Evolutionary conservation across 1,140 invertebrate species (phyloP).

Genomic region (Augochlora pura): DNA sequence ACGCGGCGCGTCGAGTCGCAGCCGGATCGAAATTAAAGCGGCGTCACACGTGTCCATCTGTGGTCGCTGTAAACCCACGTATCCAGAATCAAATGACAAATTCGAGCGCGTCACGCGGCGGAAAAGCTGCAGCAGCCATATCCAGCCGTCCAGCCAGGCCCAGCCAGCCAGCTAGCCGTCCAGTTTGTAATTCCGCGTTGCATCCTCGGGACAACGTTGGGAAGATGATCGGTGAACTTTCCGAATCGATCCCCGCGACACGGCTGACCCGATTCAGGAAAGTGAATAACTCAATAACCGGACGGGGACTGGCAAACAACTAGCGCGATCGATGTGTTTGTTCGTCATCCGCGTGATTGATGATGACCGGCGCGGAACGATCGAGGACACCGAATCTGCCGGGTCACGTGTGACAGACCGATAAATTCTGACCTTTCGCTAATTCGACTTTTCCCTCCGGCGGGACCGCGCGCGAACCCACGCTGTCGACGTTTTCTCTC

Average conservation of each 20-base stretch:
- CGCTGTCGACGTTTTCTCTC: background rate
- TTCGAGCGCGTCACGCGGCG: background rate
- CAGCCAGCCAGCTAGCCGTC: too few relatives aligned
- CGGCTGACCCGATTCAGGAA: constrained; percentile 53
- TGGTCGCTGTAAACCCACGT: background rate
- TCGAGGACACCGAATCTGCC: constrained; percentile 26
- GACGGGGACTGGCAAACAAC: constrained; percentile 42
- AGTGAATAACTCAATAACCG: constrained; percentile 52
- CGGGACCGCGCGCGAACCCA: background rate
- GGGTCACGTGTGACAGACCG: constrained; percentile 29
- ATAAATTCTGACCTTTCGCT: constrained; percentile 33
- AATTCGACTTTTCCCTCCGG: constrained; percentile 20
- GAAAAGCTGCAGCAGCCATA: too few relatives aligned
- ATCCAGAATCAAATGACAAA: background rate
- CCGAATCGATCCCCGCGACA: constrained; percentile 40
- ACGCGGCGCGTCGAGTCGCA: background rate
- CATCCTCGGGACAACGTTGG: background rate
- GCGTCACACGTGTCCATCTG: too few relatives aligned
- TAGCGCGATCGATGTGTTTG: constrained; percentile 41
- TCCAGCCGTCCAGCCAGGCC: too few relatives aligned
- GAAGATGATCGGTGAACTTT: constrained; percentile 24
- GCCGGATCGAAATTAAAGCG: background rate
- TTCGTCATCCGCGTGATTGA: constrained; percentile 52
- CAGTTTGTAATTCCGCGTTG: background rate
- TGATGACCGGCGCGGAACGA: constrained; percentile 36